Base-by-base conservation (phyloP, 2,888 invertebrate genomes). In the Apoda limacodes region DNA sequence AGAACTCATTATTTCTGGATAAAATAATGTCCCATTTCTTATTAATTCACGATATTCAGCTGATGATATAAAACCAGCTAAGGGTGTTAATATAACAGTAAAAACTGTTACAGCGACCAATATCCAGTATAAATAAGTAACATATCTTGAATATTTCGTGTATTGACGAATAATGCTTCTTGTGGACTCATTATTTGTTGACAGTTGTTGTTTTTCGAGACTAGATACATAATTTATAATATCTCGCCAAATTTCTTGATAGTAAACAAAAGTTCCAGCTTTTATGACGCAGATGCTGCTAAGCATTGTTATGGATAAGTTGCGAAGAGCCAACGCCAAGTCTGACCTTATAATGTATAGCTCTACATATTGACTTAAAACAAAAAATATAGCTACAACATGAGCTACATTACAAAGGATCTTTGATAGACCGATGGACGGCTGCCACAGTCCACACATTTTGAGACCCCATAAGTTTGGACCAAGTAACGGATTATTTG, bases 1-100 rank as follows among this genome's bases (percentile, higher is more conserved):
- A 2, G 74, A 70, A 27, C 74, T 75, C 48, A 75, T 52, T 30
- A 75, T 67, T 47, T 75, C 71, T 22, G 76, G 74, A 47, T 65
- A 69, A 2, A 62, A 48, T 4, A 35, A 12, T 3, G 55, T 46
- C 2, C 58, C 64, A 37, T 68, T 64, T 12, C 28, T 49, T 2
- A 61, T 53, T 2, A 45, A 34, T 9, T 42, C 42, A 11, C 53
- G 47, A 12, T 42, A 35, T 2, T 49, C 46, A 3, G 46, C 11
- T 2, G 65, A 60, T 0, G 66, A 52, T n/a, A 61, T 30, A 32
- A 48, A 64, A 5, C 50, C 50, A 0, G 55, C 44, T 2, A 70
- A 33, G 0, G 75, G 75, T n/a, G 71, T 59, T 3, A 72, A 25
- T 21, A 64, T 55, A 0, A 74, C 63, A 0, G 57, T 55, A 3